Evolutionary conservation across 2,888 invertebrate genomes (phyloP).

Genomic region (Digitonthophagus gazella): DNA sequence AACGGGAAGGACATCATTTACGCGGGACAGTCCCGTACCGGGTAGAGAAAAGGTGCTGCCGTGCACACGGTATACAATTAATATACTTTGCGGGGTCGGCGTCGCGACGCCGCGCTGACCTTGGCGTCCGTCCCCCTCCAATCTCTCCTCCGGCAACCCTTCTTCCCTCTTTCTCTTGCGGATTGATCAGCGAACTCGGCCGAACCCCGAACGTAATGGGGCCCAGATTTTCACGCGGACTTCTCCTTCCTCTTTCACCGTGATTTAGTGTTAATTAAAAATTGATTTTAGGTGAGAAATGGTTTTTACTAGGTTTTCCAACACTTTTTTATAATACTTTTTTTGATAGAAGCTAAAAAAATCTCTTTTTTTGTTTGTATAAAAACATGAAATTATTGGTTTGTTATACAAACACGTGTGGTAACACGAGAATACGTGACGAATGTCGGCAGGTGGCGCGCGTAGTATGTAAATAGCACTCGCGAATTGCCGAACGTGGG

Average conservation of each 20-base stretch:
- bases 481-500: not conserved
- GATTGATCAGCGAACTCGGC: not conserved
- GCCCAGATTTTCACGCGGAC: not conserved
- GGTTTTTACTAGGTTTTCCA: not conserved
- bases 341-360: not conserved
- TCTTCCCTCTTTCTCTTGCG: not conserved
- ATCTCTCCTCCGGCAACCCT: not conserved
- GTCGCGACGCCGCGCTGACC: not conserved
- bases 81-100: not conserved
- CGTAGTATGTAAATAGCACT: not conserved
- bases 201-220: not conserved
- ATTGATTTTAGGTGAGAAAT: not conserved
- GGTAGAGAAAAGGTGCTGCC: not conserved
- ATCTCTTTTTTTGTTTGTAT: not conserved
- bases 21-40: not conserved
- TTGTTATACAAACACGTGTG: not conserved
- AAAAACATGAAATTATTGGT: no score
- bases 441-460: not conserved
- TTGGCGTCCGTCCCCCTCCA: not conserved
- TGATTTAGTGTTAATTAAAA: not conserved
- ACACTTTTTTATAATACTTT: not conserved
- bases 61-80: not conserved
- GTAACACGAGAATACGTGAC: not conserved
- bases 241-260: not conserved
- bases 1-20: not conserved